Evolutionary conservation across 2,113 vertebrate species (phyloP).

Genomic region (Antigone vipio): DNA sequence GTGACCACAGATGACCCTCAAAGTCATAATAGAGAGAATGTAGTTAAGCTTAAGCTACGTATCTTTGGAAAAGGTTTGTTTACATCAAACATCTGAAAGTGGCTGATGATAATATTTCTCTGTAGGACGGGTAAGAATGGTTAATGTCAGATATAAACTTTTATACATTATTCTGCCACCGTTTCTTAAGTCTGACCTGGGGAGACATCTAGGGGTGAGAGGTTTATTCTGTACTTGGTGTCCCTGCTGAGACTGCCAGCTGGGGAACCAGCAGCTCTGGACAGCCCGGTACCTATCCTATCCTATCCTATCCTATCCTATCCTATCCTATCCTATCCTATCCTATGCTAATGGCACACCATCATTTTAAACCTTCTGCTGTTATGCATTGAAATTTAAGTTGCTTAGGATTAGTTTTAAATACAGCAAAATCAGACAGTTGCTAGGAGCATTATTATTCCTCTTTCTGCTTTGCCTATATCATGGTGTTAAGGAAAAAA

Average conservation of each 20-base stretch:
- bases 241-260: background rate
- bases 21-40: background rate
- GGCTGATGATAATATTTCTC: background rate
- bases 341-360: background rate
- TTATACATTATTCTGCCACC: background rate
- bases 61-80: background rate
- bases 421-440: background rate
- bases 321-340: background rate
- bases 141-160: background rate
- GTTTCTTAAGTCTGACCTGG: conserved; percentile 33
- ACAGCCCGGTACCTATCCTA: too few species aligned
- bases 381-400: background rate
- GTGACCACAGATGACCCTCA: background rate
- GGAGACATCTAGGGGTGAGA: conserved; percentile 59
- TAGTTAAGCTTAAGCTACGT: background rate
- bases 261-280: background rate
- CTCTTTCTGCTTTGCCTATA: background rate
- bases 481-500: background rate
- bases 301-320: background rate
- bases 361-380: background rate
- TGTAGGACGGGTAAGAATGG: background rate
- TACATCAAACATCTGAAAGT: background rate
- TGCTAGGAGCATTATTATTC: background rate
- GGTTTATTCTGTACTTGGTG: background rate
- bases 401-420: background rate